A percentile compares a stretch with the other conserved stretches of the same genome.
Evolutionary conservation across 2,888 invertebrate species (phyloP).

Genomic region (Meganola albula): DNA sequence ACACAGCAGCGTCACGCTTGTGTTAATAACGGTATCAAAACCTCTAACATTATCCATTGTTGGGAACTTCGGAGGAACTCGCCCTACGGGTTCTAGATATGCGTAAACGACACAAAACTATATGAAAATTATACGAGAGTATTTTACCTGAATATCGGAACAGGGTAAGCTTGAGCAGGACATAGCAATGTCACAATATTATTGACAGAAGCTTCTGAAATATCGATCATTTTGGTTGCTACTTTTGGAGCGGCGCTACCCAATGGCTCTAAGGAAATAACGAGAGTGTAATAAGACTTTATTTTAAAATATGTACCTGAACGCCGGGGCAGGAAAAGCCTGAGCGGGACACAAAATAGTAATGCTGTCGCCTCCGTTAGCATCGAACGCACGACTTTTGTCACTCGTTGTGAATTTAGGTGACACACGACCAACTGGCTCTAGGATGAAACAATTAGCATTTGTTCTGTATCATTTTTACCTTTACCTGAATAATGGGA

Average conservation of each 20-base stretch:
- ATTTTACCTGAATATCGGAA: constrained; percentile 81
- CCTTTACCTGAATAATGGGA: constrained; percentile 86
- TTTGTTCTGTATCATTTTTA: constrained; percentile 47
- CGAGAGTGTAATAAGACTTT: constrained; percentile 18
- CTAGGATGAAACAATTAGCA: constrained; percentile 49
- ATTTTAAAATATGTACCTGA: constrained; percentile 65
- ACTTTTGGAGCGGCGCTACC: constrained; percentile 84
- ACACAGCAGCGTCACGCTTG: constrained; percentile 80
- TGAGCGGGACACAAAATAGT: constrained; percentile 85
- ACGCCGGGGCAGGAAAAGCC: constrained; percentile 83
- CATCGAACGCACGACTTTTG: constrained; percentile 81
- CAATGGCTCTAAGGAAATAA: constrained; percentile 79
- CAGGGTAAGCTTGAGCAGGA: constrained; percentile 81
- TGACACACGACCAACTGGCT: constrained; percentile 82
- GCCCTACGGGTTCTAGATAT: constrained; percentile 77
- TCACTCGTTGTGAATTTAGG: constrained; percentile 81
- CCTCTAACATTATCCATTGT: constrained; percentile 81
- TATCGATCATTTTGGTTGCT: constrained; percentile 74
- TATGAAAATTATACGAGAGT: constrained; percentile 8
- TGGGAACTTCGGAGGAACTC: constrained; percentile 84
- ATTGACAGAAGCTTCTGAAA: constrained; percentile 52
- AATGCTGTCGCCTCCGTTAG: constrained; percentile 64
- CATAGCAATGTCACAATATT: constrained; percentile 74
- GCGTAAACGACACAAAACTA: constrained; percentile 27
- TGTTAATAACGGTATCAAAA: constrained; percentile 66